Conservation (phyloP, 2,888 invertebrate genomes). For the Apamea epomidion region DNA sequence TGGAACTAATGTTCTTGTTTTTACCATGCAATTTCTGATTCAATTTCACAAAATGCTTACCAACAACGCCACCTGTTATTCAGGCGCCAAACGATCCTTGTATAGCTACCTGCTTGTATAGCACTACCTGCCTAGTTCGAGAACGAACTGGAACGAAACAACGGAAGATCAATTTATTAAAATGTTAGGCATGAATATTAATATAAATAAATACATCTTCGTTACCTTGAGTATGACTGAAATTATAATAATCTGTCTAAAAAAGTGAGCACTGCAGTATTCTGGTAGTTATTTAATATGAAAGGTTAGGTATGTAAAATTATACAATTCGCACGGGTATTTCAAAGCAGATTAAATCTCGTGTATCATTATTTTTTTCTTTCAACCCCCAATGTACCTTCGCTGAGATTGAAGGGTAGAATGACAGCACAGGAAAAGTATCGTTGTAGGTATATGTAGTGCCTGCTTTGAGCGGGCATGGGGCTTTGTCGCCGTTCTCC, state of each 20-base stretch:
- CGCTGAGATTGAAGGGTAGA: constrained; percentile 89
- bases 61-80: not conserved
- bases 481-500: constrained; percentile 89
- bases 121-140: not conserved
- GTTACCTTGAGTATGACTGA: constrained; percentile 8
- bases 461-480: constrained; percentile 93
- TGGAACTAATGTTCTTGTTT: not conserved
- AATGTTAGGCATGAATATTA: not conserved
- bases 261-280: constrained; percentile 14
- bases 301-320: constrained; percentile 6
- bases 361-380: constrained; percentile 71
- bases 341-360: constrained; percentile 92
- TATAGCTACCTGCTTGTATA: too few relatives aligned
- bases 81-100: not conserved
- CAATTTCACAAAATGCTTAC: not conserved
- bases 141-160: not conserved
- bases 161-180: not conserved
- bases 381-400: constrained; percentile 92
- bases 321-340: constrained; percentile 91
- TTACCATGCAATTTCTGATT: not conserved
- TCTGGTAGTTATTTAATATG: not conserved
- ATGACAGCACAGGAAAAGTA: constrained; percentile 87
- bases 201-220: not conserved
- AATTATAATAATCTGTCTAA: constrained; percentile 6
- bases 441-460: constrained; percentile 93